phyloP scores from a whole-genome alignment of 1,140 invertebrate species.

The Lasioglossum albipes region DNA sequence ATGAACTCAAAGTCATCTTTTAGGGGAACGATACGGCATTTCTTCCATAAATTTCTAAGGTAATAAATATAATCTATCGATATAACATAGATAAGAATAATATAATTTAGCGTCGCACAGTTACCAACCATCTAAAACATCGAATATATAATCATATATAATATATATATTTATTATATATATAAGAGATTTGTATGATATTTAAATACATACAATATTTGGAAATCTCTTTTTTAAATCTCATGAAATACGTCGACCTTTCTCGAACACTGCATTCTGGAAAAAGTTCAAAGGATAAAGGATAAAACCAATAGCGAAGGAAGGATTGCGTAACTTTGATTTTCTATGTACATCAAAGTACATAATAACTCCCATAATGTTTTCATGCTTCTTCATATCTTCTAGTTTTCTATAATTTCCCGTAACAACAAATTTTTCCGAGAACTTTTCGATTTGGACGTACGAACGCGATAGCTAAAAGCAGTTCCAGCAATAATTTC shows the following conservation, averaged over 20 bases:
- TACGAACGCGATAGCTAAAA: background rate
- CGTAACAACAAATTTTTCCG: background rate
- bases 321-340: background rate
- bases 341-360: too few species aligned
- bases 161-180: too few species aligned
- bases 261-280: background rate
- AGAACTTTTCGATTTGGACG: background rate
- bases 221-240: background rate
- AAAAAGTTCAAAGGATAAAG: background rate
- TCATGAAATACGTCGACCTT: background rate
- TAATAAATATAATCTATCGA: constrained; percentile 17
- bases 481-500: background rate
- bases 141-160: too few species aligned
- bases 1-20: constrained; percentile 24
- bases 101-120: background rate
- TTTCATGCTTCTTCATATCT: background rate
- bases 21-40: background rate
- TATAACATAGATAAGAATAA: background rate
- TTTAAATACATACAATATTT: too few species aligned
- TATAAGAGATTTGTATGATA: too few species aligned
- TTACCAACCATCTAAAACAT: background rate
- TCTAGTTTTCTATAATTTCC: background rate
- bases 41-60: constrained; percentile 35
- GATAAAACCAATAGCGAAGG: background rate
- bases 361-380: background rate